Percentiles rank a stretch among this genome's conserved stretches.
Evolutionary conservation across 2,888 invertebrate genomes (phyloP).

Genomic region (Spialia ferax): DNA sequence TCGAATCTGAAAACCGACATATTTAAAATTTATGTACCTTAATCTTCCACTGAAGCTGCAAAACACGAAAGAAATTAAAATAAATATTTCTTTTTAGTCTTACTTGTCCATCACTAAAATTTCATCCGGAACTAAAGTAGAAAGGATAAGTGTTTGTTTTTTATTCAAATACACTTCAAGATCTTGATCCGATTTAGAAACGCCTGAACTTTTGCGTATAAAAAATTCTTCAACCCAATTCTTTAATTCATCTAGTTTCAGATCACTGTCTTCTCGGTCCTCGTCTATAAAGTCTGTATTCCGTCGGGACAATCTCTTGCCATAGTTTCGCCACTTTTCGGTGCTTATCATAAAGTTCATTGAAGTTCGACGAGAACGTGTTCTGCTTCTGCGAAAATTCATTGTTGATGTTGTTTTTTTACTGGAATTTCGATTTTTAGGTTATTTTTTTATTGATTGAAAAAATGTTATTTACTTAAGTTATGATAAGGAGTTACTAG

Average conservation of each 20-base stretch:
- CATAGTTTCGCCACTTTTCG: conserved; percentile 69
- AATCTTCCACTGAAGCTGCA: too few relatives aligned
- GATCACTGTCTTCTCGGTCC: conserved; percentile 66
- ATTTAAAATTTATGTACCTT: too few relatives aligned
- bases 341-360: conserved; percentile 58
- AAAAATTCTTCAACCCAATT: conserved; percentile 76
- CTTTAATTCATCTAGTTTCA: conserved; percentile 60
- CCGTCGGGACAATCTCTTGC: conserved; percentile 58
- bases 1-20: conserved; percentile 60
- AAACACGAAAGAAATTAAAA: background rate
- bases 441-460: background rate
- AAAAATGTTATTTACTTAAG: background rate
- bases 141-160: conserved; percentile 80
- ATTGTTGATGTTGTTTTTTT: conserved; percentile 54
- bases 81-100: background rate
- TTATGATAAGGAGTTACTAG: background rate
- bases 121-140: conserved; percentile 86
- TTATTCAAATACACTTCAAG: conserved; percentile 75
- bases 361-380: conserved; percentile 63
- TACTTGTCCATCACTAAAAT: conserved; percentile 78
- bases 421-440: conserved; percentile 56
- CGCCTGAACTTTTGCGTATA: conserved; percentile 58
- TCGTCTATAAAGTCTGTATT: conserved; percentile 53
- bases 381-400: conserved; percentile 71
- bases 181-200: conserved; percentile 71